Percentiles rank a stretch among this genome's conserved stretches.
phyloP scores from a whole-genome alignment of 2,888 invertebrate genomes.

The Lissonota sp. region DNA sequence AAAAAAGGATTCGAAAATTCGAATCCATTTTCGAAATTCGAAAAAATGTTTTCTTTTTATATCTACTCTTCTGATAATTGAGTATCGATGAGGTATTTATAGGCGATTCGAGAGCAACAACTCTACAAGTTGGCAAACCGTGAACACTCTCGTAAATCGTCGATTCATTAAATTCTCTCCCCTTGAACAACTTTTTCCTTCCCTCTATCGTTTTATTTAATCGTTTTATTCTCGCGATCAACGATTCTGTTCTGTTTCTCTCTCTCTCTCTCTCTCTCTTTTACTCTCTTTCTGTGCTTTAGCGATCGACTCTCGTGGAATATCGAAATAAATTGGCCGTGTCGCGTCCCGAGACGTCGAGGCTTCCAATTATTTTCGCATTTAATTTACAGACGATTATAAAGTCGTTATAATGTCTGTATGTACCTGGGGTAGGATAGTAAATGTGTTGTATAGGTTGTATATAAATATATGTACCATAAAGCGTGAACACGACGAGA shows the following conservation, averaged over 20 bases:
- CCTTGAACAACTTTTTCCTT: slow-evolving; percentile 29
- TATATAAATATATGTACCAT: slow-evolving; percentile 14
- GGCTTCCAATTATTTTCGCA: slow-evolving; percentile 65
- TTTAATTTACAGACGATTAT: slow-evolving; percentile 67
- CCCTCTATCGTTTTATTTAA: slow-evolving; percentile 50
- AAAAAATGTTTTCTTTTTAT: no score
- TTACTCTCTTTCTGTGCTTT: slow-evolving; percentile 20
- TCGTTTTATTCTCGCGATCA: slow-evolving; percentile 38
- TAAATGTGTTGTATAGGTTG: slow-evolving; percentile 26
- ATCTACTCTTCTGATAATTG: no score
- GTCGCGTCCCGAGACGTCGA: slow-evolving; percentile 63
- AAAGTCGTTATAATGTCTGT: slow-evolving; percentile 60
- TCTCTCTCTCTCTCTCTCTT: slow-evolving; percentile 7
- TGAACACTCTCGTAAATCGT: slow-evolving; percentile 76
- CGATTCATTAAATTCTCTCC: slow-evolving; percentile 74
- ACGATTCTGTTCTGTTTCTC: slow-evolving; percentile 16
- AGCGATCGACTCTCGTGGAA: slow-evolving; percentile 58
- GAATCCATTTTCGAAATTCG: no score
- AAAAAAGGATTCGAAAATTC: no score
- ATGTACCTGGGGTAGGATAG: slow-evolving; percentile 11
- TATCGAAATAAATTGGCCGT: slow-evolving; percentile 77
- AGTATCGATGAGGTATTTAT: not conserved
- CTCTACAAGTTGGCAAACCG: slow-evolving; percentile 65
- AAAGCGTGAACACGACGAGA: slow-evolving; percentile 47
- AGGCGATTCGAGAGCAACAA: not conserved